Base-by-base conservation (phyloP, 2,888 invertebrate species). In the Tachina fera region DNA sequence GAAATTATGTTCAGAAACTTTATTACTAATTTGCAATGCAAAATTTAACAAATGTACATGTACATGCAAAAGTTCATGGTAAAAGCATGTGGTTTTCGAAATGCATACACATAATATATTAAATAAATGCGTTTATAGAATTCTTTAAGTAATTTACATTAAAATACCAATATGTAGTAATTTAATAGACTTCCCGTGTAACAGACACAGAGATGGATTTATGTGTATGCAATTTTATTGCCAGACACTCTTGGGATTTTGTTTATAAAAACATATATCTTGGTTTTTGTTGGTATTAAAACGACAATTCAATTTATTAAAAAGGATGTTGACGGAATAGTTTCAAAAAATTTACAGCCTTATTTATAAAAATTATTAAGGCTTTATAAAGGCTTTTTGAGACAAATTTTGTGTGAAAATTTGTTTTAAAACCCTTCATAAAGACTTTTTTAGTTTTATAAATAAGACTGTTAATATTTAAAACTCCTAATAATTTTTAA, bases 91-190 rank as follows among this genome's bases (percentile, higher is more conserved):
- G 77, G 70, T 58, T 83, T 67, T 63, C 1, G 43, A 61, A 75
- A 74, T 72, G 39, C 49, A 63, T 41, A 67, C 14, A 61, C 45
- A 74, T 63, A 43, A 78, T 45, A 16, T 13, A 67, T 61, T 83
- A 31, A 6, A 31, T 31, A 31, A 3, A 56, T 65, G 51, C 70
- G 70, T 68, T 78, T 72, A 60, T 72, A 56, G 47, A 72, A 67
- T 72, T 83, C 77, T 78, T 77, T 14, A 83, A 83, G 83, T 67
- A 83, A 78, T 74, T 83, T 68, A 60, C 45, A 77, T 83, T 83
- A 67, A 78, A 68, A 83, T 78, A 41, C 53, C 60, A 61, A 72
- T 67, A 72, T 39, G 22, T 53, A 67, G 60, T 77, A 81, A 67
- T 53, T 39, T 68, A 60, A 72, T 78, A 70, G 19, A 81, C 68